Evolutionary conservation across 1,140 invertebrate species (phyloP), one percentile per base, ranked within the genome.

Genomic region (Cherax destructor): DNA sequence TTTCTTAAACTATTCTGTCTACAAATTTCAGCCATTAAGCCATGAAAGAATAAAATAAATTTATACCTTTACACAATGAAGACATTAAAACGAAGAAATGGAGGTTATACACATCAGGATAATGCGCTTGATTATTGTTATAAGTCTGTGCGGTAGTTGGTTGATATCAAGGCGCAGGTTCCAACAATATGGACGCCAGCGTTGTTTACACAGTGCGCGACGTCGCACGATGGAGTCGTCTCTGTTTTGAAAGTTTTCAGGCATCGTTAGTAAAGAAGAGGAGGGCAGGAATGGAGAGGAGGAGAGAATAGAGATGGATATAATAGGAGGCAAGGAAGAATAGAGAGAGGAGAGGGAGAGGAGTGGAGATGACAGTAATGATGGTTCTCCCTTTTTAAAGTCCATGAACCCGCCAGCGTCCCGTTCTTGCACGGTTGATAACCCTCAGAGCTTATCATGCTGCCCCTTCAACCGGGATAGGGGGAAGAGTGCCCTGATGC

Each of bases 231-330:
- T 30, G 4, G 24, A 7, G n/a, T 10, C 69, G 21, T 74, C 69
- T 74, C 69, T 30, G 69, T 74, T 30, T 74, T 74, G 69, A 74
- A 74, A 74, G 69, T 74, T 74, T 74, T 74, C 69, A 74, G 69
- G 24, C 69, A 74, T 74, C 69, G 69, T 74, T 74, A 30, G 69
- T 30, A 74, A 74, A 74, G 30, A 6, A 74, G 24, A 30, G 24
- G 69, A 74, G 24, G 69, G 24, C 9, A 21, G 21, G 69, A 74
- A 74, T 74, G 24, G 69, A 74, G 24, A 74, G 24, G 24, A 74
- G 24, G 69, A 74, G 24, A n/a, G 69, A 30, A 74, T 30, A 74
- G 24, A 74, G 69, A 74, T 74, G 69, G 69, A 30, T 74, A 74
- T 74, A 74, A 74, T 74, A 30, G 69, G 24, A 74, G n/a, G 24